These are phyloP conservation scores for Invenusta paracnida DNA, from an alignment of 2,888 invertebrate species.

Conservation along the genomic window DNA sequence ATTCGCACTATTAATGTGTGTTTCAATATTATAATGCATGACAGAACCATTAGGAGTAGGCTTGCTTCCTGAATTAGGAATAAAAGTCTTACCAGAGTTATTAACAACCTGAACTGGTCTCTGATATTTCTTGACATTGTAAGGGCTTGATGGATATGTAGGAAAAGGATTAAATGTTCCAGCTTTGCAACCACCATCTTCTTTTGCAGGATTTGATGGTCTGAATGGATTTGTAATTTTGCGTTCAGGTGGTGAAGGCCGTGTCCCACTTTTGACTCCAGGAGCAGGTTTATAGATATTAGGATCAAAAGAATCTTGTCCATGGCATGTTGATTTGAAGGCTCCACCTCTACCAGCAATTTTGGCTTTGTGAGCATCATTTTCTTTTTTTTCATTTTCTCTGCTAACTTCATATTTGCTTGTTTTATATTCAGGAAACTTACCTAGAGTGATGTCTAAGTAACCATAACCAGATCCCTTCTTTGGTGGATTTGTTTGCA, in stretches of 20 bases:
- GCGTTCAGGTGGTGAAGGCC: background rate
- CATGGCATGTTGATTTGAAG: conserved; percentile 58
- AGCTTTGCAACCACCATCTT: conserved; percentile 57
- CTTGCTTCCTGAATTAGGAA: conserved; percentile 58
- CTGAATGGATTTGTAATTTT: conserved; percentile 56
- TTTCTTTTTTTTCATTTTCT: conserved; percentile 50
- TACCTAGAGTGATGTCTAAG: conserved; percentile 54
- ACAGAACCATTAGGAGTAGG: conserved; percentile 56
- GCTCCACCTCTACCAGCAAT: conserved; percentile 55
- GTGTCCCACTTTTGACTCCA: background rate
- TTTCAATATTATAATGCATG: conserved; percentile 56
- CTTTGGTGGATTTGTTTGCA: conserved; percentile 58
- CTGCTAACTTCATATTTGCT: conserved; percentile 54
- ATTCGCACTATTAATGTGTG: conserved; percentile 55
- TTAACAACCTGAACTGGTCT: conserved; percentile 52
- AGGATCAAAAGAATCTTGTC: conserved; percentile 55
- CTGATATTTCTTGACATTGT: conserved; percentile 50
- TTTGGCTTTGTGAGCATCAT: conserved; percentile 51
- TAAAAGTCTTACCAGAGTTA: conserved; percentile 57
- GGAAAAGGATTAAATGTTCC: conserved; percentile 60
- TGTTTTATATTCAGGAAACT: conserved; percentile 54
- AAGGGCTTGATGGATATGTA: conserved; percentile 53
- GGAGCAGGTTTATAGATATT: conserved; percentile 55
- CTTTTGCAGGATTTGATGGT: conserved; percentile 58
- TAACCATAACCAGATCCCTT: conserved; percentile 61